Conservation (phyloP, 2,113 vertebrate genomes). For the Procavia capensis region DNA sequence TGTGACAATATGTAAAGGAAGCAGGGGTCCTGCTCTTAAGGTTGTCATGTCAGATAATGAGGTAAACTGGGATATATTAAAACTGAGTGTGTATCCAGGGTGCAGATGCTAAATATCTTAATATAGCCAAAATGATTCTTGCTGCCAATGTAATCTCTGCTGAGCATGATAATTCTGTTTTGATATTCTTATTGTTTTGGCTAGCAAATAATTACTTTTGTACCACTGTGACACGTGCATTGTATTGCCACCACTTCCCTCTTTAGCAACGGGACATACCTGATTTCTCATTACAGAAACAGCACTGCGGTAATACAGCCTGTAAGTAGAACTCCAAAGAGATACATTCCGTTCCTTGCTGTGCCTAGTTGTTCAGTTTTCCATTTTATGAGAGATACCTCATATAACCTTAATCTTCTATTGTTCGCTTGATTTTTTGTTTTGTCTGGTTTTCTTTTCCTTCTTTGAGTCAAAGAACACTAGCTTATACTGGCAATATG, state of each 20-base stretch:
- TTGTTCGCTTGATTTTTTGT: too few relatives aligned
- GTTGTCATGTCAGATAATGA: rapidly evolving
- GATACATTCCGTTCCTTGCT: background rate
- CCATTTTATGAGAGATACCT: background rate
- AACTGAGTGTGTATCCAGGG: rapidly evolving
- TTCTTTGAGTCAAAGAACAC: background rate
- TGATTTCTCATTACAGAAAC: background rate
- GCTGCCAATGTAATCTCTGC: background rate
- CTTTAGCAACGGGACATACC: background rate
- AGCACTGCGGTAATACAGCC: background rate
- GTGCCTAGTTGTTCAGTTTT: background rate
- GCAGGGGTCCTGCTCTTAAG: background rate
- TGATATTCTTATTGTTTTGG: background rate
- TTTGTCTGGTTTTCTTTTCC: background rate
- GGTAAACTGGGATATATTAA: background rate
- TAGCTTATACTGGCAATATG: background rate
- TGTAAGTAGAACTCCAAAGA: background rate
- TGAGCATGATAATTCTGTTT: background rate
- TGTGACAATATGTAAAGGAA: background rate
- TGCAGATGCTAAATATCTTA: background rate
- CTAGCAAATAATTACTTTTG: background rate
- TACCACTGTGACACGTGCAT: rapidly evolving
- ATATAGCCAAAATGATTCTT: background rate
- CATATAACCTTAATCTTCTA: background rate
- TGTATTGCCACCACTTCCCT: background rate